Percentiles rank a stretch among this genome's conserved stretches.
Conservation (phyloP, 2,797 vertebrate species). For the Cyclopterus lumpus region DNA sequence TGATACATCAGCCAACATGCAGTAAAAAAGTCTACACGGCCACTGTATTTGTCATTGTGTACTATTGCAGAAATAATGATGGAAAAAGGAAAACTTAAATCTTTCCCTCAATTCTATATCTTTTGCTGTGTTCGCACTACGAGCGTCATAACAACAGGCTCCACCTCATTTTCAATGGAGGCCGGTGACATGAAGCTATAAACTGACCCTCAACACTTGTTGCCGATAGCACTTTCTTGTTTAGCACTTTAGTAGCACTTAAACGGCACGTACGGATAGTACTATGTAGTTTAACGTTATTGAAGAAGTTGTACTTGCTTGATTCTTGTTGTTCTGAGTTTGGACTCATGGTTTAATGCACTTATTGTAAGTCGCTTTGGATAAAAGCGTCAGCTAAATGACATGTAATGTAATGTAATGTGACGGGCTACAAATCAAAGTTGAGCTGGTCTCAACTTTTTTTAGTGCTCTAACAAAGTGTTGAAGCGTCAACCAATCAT, state of each 20-base stretch:
- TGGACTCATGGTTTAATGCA: too few relatives aligned
- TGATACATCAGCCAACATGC: conserved; percentile 1
- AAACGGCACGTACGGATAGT: too few relatives aligned
- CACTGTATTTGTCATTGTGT: not conserved
- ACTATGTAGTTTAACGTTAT: too few relatives aligned
- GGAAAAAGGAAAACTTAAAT: not conserved
- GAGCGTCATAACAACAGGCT: not conserved
- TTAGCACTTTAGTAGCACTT: too few relatives aligned
- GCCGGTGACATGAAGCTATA: not conserved
- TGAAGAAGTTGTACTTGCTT: too few relatives aligned
- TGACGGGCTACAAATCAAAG: not conserved
- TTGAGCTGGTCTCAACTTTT: not conserved
- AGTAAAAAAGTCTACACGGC: not conserved
- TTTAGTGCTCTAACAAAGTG: too few relatives aligned
- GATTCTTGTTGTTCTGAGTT: too few relatives aligned
- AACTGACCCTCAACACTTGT: not conserved
- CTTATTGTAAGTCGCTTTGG: too few relatives aligned
- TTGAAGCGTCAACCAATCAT: not conserved
- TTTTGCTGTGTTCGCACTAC: not conserved
- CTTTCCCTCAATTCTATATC: not conserved
- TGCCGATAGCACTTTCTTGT: too few relatives aligned
- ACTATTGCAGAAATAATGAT: not conserved
- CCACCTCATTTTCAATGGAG: not conserved
- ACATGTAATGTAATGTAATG: too few relatives aligned
- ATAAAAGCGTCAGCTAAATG: too few relatives aligned